Base-by-base conservation (phyloP, 2,888 invertebrate species). In the Meliscaeva auricollis region DNA sequence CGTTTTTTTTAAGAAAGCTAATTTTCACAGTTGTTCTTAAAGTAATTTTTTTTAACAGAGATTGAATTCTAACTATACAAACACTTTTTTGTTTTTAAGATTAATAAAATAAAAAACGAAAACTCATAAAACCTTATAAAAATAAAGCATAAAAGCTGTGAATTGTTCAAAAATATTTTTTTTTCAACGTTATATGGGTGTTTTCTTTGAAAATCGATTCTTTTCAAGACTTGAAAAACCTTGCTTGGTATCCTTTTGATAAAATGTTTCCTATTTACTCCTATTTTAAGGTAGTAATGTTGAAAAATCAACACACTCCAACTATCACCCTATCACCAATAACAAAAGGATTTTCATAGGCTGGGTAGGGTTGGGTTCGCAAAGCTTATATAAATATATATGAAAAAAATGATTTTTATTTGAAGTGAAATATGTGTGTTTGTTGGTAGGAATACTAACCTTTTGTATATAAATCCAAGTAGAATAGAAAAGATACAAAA, bases 331-430 rank as follows among this genome's bases (percentile, higher is more conserved):
- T 60, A 60, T 60, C 30, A 32, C 46, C 26, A 44, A 66, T 68
- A 75, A 68, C 54, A 75, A 68, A 68, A 58, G 66, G 38, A 68
- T 30, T 64, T 64, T 41, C 62, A 35, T 11, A 62, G 26, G 26
- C 4, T 26, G 26, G 26, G 26, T 26, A 3, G 2, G 46, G 26
- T 46, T 75, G 44, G 66, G 75, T 66, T 66, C 66, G 66, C 11
- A 38, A 75, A 56, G 75, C 62, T 62, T 62, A 26, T 15, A 62
- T 64, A 64, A 32, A 64, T 64, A 46, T 46, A 11, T 64, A 30
- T 64, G 8, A 60, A 62, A 32, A 60, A 62, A 30, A 15, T 5
- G 9, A 30, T 62, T 20, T 56, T 41, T 38, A 38, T 22, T 22
- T 41, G 22, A 41, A 26, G n/a, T 15, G 4, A 60, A 0, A 41